Evolutionary conservation across 30 jellyfish, hydroid and myxozoan species (phyloP), one percentile per base, ranked within the genome.

Genomic region (Aurelia sp.): DNA sequence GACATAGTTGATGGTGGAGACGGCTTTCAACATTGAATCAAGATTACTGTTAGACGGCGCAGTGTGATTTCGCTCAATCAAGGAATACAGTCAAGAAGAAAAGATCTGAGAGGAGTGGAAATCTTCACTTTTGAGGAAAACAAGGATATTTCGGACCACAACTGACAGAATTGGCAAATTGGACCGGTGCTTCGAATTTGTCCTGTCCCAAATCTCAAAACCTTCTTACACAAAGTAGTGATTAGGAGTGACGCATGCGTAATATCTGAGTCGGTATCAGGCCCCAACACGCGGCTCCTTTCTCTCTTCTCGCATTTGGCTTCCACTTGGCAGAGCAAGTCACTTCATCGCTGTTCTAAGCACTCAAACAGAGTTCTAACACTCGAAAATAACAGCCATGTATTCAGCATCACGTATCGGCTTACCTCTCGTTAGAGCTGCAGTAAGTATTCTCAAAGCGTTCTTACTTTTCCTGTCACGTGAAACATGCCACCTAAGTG

Each of bases 281-380:
- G 64, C 59, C 91, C 60, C 78, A 84, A 84, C 91, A 81, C 91
- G 91, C 91, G 91, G 91, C 91, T 53, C 74, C 22, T 55, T 77
- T 66, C 78, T 81, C 81, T 70, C 91, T 59, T 66, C 89, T 81
- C 80, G 84, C 80, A 73, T 67, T 79, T 69, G 73, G 85, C 85
- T 66, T 75, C 85, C 27, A 22, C 30, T 60, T 66, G 91, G 55
- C 76, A 55, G 82, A 21, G 78, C 59, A 51, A 50, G 91, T 21
- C 33, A 78, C 35, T 50, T 35, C 64, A 62, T 62, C 48, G 89
- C 75, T 27, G 68, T 15, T 68, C 33, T 22, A 11, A 53, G 27
- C 88, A 75, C 50, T 77, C 67, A 19, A 40, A 68, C 68, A 77
- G 65, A 44, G 10, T 37, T 37, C 40, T 50, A 52, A 82, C 20